Conservation (phyloP, 2,113 vertebrate species). For the Chauna torquata region DNA sequence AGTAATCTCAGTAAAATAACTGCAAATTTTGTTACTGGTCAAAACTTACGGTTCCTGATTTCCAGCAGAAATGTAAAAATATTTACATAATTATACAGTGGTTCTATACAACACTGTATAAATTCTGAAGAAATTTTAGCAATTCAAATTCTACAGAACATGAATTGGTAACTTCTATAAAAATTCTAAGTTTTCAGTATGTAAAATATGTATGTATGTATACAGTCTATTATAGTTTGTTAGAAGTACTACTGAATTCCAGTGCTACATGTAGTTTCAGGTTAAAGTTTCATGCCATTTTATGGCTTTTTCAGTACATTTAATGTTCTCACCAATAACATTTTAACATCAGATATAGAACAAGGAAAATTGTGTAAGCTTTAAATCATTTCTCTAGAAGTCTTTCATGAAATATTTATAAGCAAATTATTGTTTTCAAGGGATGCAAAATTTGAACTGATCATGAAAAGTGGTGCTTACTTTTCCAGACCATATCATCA, state of each 20-base stretch:
- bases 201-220: background rate
- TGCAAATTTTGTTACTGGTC: background rate
- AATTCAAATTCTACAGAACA: background rate
- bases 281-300: background rate
- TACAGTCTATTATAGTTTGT: background rate
- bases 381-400: slow-evolving; percentile 2
- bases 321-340: background rate
- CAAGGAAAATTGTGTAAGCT: background rate
- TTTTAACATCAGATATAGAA: background rate
- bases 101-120: background rate
- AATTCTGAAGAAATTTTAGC: background rate
- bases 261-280: background rate
- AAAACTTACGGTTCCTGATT: background rate
- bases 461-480: background rate
- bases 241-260: background rate
- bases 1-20: background rate
- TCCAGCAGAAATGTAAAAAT: background rate
- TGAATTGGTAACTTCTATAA: background rate
- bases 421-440: background rate
- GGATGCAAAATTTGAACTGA: background rate
- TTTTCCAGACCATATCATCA: background rate
- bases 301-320: background rate
- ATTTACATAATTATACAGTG: background rate
- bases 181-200: background rate
- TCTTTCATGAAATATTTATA: slow-evolving; percentile 15